A percentile compares a stretch with the other conserved stretches of the same genome.
These are phyloP conservation scores for Dasysyrphus albostriatus DNA, from an alignment of 2,888 invertebrate genomes.

Conservation along the genomic window DNA sequence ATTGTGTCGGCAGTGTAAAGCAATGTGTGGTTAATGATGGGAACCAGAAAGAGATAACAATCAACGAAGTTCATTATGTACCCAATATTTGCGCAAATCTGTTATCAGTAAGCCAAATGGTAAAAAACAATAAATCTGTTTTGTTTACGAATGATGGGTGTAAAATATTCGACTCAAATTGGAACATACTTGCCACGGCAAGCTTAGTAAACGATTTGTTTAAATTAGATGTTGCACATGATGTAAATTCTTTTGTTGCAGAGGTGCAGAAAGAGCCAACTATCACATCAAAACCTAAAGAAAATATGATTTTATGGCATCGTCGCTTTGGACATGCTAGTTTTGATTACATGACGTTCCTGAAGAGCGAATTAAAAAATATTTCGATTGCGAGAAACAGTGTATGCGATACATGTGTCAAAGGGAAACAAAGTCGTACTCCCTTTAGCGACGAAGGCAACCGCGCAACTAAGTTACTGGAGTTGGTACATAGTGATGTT, in stretches of 20 bases:
- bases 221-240: constrained; percentile 36
- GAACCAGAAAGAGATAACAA: too few species aligned
- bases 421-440: constrained; percentile 76
- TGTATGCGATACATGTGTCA: constrained; percentile 66
- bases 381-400: constrained; percentile 42
- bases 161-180: constrained; percentile 45
- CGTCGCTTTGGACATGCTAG: too few species aligned
- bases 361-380: too few species aligned
- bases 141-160: too few species aligned
- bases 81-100: constrained; percentile 57
- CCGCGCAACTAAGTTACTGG: constrained; percentile 75
- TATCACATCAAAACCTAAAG: constrained; percentile 43
- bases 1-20: too few species aligned
- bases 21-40: too few species aligned
- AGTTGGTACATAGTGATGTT: too few species aligned
- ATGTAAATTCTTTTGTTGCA: constrained; percentile 28
- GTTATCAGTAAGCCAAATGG: constrained; percentile 55
- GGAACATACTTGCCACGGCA: constrained; percentile 50
- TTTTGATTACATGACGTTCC: too few species aligned
- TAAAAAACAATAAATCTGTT: constrained; percentile 41
- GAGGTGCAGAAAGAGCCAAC: constrained; percentile 28
- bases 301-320: too few species aligned
- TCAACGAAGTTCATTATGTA: too few species aligned
- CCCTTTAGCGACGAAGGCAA: constrained; percentile 70
- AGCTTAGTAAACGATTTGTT: constrained; percentile 54